These are phyloP conservation scores for Cephus rjabovi DNA, from an alignment of 2,888 invertebrate species.

Conservation along the genomic window DNA sequence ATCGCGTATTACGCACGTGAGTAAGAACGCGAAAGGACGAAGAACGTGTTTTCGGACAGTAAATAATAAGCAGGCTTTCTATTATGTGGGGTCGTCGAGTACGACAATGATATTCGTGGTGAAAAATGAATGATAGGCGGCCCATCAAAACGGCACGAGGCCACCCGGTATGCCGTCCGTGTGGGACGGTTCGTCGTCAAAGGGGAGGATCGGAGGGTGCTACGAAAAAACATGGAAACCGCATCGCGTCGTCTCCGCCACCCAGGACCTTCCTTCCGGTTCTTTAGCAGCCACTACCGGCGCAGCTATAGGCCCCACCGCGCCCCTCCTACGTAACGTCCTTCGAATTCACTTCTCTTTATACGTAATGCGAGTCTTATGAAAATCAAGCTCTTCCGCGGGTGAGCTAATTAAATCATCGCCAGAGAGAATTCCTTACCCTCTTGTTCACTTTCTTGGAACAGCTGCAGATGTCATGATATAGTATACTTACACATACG, in stretches of 20 bases:
- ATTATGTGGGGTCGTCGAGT: conserved; percentile 37
- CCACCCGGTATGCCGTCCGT: conserved; percentile 46
- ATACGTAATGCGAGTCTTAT: conserved; percentile 2
- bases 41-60: conserved; percentile 19
- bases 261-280: conserved; percentile 63
- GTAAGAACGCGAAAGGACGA: background rate
- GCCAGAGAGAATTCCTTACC: background rate
- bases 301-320: conserved; percentile 18
- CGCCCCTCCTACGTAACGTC: conserved; percentile 11
- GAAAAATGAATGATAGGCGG: conserved; percentile 52
- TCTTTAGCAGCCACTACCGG: conserved; percentile 28
- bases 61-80: conserved; percentile 44
- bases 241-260: conserved; percentile 63
- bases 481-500: background rate
- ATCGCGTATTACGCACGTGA: background rate
- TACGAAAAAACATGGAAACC: conserved; percentile 68
- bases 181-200: conserved; percentile 27
- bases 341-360: background rate
- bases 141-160: conserved; percentile 61
- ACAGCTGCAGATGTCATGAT: background rate
- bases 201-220: conserved; percentile 38
- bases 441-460: background rate
- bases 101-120: conserved; percentile 52
- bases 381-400: background rate
- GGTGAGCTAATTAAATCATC: conserved; percentile 49